Conservation (phyloP, 2,888 invertebrate species). For the Acanthococcus lagerstroemiae region DNA sequence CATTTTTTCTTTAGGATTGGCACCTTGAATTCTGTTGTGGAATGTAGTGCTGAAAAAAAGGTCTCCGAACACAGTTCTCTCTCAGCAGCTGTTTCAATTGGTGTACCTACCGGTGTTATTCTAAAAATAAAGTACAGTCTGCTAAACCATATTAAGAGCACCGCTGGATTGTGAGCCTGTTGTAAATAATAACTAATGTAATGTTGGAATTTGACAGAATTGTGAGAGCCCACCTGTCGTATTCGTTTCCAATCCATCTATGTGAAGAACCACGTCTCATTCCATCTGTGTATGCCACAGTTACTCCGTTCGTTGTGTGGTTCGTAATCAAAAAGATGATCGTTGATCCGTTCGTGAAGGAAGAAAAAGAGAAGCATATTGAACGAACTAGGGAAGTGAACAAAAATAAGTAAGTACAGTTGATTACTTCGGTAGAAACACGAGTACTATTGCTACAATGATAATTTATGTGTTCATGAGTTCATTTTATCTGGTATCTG, state of each 20-base stretch:
- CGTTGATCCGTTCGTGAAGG: slow-evolving; percentile 70
- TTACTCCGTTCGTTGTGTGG: slow-evolving; percentile 75
- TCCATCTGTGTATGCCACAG: slow-evolving; percentile 84
- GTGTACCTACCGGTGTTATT: slow-evolving; percentile 77
- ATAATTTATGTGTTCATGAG: too few relatives aligned
- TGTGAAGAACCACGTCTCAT: slow-evolving; percentile 83
- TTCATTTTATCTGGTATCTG: too few relatives aligned
- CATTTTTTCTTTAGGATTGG: slow-evolving; percentile 53
- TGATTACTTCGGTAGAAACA: too few relatives aligned
- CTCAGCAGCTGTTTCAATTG: slow-evolving; percentile 73
- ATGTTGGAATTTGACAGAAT: slow-evolving; percentile 59
- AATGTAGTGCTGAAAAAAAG: slow-evolving; percentile 88
- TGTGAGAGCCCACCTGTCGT: slow-evolving; percentile 74
- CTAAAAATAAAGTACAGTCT: slow-evolving; percentile 76
- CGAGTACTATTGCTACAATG: too few relatives aligned
- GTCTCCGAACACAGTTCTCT: slow-evolving; percentile 81
- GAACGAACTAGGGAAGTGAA: slow-evolving; percentile 73
- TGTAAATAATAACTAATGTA: too few relatives aligned
- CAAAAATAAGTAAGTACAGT: slow-evolving; percentile 50
- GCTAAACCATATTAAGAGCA: too few relatives aligned
- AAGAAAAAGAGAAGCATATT: slow-evolving; percentile 67
- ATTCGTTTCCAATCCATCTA: slow-evolving; percentile 78
- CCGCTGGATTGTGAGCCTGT: too few relatives aligned
- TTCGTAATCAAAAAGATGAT: slow-evolving; percentile 71
- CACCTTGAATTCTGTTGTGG: slow-evolving; percentile 74